Conservation (phyloP, 2,888 invertebrate species). For the Drosophila maculinotata region DNA sequence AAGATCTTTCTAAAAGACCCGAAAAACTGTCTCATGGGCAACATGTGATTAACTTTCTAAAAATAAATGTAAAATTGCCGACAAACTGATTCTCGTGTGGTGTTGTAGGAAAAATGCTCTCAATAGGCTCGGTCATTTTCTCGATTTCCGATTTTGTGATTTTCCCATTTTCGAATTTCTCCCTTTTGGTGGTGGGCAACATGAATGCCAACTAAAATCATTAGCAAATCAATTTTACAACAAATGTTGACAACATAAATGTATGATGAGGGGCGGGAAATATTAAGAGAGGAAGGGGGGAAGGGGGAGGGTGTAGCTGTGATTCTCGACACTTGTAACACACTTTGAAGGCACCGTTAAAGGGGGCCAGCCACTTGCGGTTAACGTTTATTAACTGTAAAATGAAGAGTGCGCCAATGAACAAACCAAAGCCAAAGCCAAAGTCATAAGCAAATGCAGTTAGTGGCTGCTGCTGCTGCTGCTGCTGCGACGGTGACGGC, state of each 20-base stretch:
- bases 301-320: neutral
- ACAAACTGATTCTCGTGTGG: neutral
- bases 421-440: constrained; percentile 3
- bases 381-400: constrained; percentile 69
- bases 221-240: constrained; percentile 69
- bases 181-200: constrained; percentile 8
- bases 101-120: neutral
- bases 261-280: too few species aligned
- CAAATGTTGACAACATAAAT: constrained; percentile 67
- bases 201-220: constrained; percentile 64
- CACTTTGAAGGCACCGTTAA: constrained; percentile 26
- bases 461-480: constrained; percentile 4
- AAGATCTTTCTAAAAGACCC: constrained; percentile 5
- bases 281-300: neutral
- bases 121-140: constrained; percentile 1
- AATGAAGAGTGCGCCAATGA: constrained; percentile 20
- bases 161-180: neutral
- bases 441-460: constrained; percentile 46
- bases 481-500: constrained; percentile 4
- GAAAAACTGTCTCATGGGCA: constrained; percentile 43
- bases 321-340: constrained; percentile 43
- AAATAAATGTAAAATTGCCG: constrained; percentile 41
- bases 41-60: constrained; percentile 58
- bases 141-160: constrained; percentile 2
- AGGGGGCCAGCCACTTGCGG: constrained; percentile 50